A percentile compares a stretch with the other conserved stretches of the same genome.
phyloP scores from a whole-genome alignment of 2,113 vertebrate species.

The Paradoxurus hermaphroditus region DNA sequence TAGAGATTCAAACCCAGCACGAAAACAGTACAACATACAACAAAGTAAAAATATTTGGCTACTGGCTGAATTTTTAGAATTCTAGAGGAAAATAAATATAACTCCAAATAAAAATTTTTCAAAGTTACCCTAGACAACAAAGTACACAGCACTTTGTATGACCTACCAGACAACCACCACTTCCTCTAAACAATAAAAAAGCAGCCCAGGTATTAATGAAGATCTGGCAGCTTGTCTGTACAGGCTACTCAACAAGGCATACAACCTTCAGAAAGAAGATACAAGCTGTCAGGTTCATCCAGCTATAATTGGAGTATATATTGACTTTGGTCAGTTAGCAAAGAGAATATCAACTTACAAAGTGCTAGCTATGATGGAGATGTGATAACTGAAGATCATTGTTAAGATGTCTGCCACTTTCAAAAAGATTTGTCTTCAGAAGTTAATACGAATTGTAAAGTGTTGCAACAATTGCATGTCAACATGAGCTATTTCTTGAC shows the following conservation, averaged over 20 bases:
- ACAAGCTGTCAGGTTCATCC: constrained; percentile 45
- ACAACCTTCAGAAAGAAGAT: constrained; percentile 55
- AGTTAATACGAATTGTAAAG: constrained; percentile 62
- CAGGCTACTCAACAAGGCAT: neutral
- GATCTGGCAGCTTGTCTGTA: constrained; percentile 60
- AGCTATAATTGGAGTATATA: constrained; percentile 61
- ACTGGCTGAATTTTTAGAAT: constrained; percentile 6
- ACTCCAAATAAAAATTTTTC: neutral
- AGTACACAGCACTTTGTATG: neutral
- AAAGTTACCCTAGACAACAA: neutral
- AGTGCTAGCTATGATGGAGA: constrained; percentile 59
- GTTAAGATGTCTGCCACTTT: constrained; percentile 45
- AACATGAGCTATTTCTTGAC: constrained; percentile 38
- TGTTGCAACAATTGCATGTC: constrained; percentile 18
- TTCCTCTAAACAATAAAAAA: constrained; percentile 43
- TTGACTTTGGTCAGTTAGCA: constrained; percentile 67
- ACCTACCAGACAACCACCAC: neutral
- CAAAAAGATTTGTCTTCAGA: constrained; percentile 49
- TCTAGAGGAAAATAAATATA: neutral
- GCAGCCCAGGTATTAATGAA: constrained; percentile 20
- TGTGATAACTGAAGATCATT: constrained; percentile 53
- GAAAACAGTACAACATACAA: constrained; percentile 12
- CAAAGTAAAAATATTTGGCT: constrained; percentile 17
- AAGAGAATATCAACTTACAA: constrained; percentile 58
- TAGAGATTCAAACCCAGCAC: neutral